Percentiles rank a stretch among this genome's conserved stretches.
phyloP scores from a whole-genome alignment of 2,113 vertebrate species.

The Edolisoma coerulescens region DNA sequence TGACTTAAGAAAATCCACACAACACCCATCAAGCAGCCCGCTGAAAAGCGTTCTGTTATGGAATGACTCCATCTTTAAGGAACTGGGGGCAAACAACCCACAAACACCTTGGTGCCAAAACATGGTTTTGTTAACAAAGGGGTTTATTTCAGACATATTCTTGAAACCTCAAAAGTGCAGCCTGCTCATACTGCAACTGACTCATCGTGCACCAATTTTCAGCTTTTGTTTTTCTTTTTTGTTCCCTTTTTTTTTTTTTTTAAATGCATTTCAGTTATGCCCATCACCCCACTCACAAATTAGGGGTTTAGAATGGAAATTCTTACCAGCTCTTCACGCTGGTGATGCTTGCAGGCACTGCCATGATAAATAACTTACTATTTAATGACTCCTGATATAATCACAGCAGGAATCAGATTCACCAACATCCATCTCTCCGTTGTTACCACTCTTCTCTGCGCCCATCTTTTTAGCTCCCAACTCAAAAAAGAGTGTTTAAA shows the following conservation, averaged over 20 bases:
- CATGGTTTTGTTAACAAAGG: not conserved
- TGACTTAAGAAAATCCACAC: not conserved
- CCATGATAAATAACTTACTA: not conserved
- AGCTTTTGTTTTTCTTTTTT: not conserved
- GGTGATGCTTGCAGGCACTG: not conserved
- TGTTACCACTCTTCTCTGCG: not conserved
- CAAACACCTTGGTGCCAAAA: not conserved
- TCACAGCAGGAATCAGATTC: not conserved
- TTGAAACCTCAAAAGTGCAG: not conserved
- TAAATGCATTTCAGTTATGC: not conserved
- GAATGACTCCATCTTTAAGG: not conserved
- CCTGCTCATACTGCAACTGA: not conserved
- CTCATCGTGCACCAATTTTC: not conserved
- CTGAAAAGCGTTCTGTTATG: not conserved
- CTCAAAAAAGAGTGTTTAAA: not conserved
- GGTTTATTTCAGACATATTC: not conserved
- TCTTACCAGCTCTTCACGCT: not conserved
- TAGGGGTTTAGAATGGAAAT: conserved; percentile 8
- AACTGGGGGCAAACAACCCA: not conserved
- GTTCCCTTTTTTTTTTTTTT: not conserved
- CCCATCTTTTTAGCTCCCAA: not conserved
- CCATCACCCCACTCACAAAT: not conserved
- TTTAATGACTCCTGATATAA: conserved; percentile 5
- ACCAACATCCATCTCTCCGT: not conserved
- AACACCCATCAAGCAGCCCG: not conserved